Base-by-base conservation (phyloP, 2,797 vertebrate genomes). In the Arnoldichthys spilopterus region DNA sequence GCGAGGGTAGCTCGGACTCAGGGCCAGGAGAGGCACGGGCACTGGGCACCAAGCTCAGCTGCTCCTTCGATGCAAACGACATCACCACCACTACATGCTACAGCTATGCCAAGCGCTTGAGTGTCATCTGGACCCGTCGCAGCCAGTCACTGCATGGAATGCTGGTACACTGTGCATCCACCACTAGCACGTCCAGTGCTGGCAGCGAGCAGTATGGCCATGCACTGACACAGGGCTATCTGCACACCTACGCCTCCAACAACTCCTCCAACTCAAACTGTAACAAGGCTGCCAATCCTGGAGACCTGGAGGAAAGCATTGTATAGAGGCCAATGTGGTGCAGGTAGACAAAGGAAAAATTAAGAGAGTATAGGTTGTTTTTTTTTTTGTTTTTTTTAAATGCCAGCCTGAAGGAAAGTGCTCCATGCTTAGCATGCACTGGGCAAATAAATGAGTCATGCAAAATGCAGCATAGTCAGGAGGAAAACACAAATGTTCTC, bases 71-170 rank as follows among this genome's bases (percentile, higher is more conserved):
- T 77, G 89, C 92, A 88, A 94, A 93, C 0, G 92, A 93, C 0
- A 91, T 93, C 24, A 84, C 87, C 34, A 76, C 89, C 0, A 86
- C 89, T 0, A 86, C 90, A 9, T 95, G 93, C 87, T 96, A 96
- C 0, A 93, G 95, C 11, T 97, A 97, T 0, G 95, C 96, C 88
- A 95, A 96, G 87, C 91, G 94, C 43, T 87, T 97, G 9, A 96
- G 96, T 5, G 93, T 96, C 49, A 94, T 95, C 89, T 97, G 96
- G 96, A 95, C 95, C 9, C 92, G 95, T 61, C 91, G 96, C 74
- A 97, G 96, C 85, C 96, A 96, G 90, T 98, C 96, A 0, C 92
- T 97, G 51, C 96, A 98, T 0, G 96, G 96, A 49, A 96, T 96
- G 92, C 93, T 97, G 83, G 93, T 95, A 3, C 95, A 94, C 76